Evolutionary conservation across 2,888 invertebrate species (phyloP).

Genomic region (Eupsilia transversa): DNA sequence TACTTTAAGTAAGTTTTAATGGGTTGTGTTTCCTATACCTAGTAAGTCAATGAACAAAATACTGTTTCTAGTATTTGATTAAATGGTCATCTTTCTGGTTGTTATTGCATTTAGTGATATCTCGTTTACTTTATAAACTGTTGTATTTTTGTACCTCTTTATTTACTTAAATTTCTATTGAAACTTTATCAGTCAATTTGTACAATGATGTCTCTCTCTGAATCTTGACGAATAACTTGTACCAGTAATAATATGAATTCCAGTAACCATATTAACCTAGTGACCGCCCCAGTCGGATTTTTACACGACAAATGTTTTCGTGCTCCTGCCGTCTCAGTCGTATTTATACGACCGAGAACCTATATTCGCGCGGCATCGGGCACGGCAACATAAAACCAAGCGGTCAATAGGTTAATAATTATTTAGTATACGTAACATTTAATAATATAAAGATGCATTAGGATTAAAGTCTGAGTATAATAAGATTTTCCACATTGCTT

Average conservation of each 20-base stretch:
- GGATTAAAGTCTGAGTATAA: constrained; percentile 58
- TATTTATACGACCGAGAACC: too few relatives aligned
- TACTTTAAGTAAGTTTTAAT: constrained; percentile 42
- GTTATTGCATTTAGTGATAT: constrained; percentile 47
- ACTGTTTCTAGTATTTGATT: constrained; percentile 32
- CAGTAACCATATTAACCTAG: constrained; percentile 9
- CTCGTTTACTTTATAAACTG: constrained; percentile 6
- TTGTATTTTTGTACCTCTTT: constrained; percentile 51
- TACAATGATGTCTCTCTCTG: constrained; percentile 20
- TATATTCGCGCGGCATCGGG: too few relatives aligned
- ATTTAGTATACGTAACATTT: constrained; percentile 24
- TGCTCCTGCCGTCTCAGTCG: too few relatives aligned
- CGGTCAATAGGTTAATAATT: neutral
- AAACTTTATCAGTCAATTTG: constrained; percentile 26
- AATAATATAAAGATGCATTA: constrained; percentile 31
- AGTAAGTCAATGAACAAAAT: constrained; percentile 56
- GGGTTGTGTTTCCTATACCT: constrained; percentile 65
- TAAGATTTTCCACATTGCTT: constrained; percentile 30
- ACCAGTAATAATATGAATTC: constrained; percentile 17
- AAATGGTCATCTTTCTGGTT: constrained; percentile 30
- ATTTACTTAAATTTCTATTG: constrained; percentile 26
- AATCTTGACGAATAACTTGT: constrained; percentile 22
- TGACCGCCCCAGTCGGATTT: too few relatives aligned
- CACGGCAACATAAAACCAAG: too few relatives aligned
- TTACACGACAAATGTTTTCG: too few relatives aligned